A percentile compares a stretch with the other conserved stretches of the same genome.
Evolutionary conservation across 2,113 vertebrate species (phyloP).

Genomic region (Hippocampus barbouri): DNA sequence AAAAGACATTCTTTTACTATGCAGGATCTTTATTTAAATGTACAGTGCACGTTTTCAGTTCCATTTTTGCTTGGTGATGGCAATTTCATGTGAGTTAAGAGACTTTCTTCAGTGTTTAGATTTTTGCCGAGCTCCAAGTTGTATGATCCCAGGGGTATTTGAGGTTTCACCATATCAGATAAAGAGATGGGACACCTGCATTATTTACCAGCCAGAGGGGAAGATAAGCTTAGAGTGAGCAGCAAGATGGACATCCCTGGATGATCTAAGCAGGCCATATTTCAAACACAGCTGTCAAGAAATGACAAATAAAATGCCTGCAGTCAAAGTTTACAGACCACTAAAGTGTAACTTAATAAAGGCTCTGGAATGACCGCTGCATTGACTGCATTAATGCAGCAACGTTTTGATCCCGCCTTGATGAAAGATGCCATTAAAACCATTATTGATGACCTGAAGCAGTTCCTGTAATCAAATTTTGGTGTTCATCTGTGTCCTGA

Average conservation of each 20-base stretch:
- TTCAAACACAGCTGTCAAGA: conserved; percentile 50
- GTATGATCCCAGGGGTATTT: not conserved
- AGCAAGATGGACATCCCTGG: conserved; percentile 31
- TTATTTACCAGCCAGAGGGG: conserved; percentile 43
- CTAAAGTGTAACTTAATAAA: conserved; percentile 70
- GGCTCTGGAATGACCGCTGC: conserved; percentile 34
- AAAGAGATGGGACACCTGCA: conserved; percentile 15
- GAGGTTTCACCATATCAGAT: conserved; percentile 1
- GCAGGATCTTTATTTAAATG: too few relatives aligned
- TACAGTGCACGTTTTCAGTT: not conserved
- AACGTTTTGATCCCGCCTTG: conserved; percentile 54
- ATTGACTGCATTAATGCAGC: conserved; percentile 52
- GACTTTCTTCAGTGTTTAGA: not conserved
- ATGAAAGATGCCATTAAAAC: conserved; percentile 64
- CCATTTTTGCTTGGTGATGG: not conserved
- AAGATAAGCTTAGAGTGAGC: conserved; percentile 26
- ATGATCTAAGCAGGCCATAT: conserved; percentile 37
- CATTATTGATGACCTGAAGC: conserved; percentile 62
- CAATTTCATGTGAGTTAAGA: not conserved
- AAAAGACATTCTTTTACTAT: not conserved
- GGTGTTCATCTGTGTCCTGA: conserved; percentile 46
- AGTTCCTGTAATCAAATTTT: conserved; percentile 57
- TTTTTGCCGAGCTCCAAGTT: not conserved
- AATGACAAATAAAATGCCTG: conserved; percentile 65
- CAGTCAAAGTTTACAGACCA: conserved; percentile 70